These are phyloP conservation scores for Eupsittula cactorum DNA, from an alignment of 2,113 vertebrate species.

Conservation along the genomic window DNA sequence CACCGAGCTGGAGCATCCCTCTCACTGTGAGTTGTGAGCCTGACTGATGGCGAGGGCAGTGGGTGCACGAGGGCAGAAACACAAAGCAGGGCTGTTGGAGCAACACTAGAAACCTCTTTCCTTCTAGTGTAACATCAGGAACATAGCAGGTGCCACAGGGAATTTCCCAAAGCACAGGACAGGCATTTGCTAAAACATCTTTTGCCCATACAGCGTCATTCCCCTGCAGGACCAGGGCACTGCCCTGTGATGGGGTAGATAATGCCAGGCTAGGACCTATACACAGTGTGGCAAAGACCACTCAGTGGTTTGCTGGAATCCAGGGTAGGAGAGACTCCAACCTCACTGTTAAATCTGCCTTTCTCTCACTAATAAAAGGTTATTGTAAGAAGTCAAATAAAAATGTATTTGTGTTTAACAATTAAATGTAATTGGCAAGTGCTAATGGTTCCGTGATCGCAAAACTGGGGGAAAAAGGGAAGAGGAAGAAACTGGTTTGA, in stretches of 20 bases:
- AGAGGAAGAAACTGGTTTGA: constrained; percentile 80
- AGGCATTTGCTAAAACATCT: background rate
- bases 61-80: background rate
- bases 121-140: background rate
- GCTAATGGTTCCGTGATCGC: constrained; percentile 64
- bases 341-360: background rate
- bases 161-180: background rate
- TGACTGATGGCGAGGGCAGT: rapidly evolving
- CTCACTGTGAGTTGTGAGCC: rapidly evolving
- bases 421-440: constrained; percentile 69
- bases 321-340: background rate
- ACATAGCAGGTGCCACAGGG: background rate
- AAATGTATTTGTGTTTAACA: constrained; percentile 70
- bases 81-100: rapidly evolving
- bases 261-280: background rate
- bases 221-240: rapidly evolving
- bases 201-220: rapidly evolving
- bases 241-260: rapidly evolving
- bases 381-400: constrained; percentile 5
- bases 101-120: background rate
- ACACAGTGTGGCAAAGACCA: background rate
- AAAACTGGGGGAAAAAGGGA: constrained; percentile 72
- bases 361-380: constrained; percentile 19
- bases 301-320: background rate
- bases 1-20: background rate